Evolutionary conservation across 2,797 vertebrate species (phyloP).

Genomic region (Pangasius krempfi): DNA sequence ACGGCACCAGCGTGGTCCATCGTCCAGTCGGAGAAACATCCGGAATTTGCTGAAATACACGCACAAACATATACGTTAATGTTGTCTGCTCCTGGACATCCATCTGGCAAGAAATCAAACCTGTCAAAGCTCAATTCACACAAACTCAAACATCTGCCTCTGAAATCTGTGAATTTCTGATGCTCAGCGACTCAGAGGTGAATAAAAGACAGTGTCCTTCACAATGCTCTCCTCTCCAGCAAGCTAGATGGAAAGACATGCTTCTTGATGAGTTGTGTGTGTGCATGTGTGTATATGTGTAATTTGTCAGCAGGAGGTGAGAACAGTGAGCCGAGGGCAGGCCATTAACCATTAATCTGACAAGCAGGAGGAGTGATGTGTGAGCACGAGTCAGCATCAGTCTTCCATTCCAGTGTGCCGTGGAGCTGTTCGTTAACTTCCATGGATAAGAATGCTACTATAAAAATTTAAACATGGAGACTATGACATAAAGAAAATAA

Average conservation of each 20-base stretch:
- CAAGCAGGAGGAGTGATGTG: slow-evolving; percentile 20
- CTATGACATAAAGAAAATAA: too few species aligned
- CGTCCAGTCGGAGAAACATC: slow-evolving; percentile 97
- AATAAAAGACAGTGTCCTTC: neutral
- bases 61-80: neutral
- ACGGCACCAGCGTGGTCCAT: slow-evolving; percentile 95
- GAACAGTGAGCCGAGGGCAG: slow-evolving; percentile 29
- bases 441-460: neutral
- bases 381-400: slow-evolving; percentile 25
- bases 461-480: too few species aligned
- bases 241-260: slow-evolving; percentile 15
- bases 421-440: neutral
- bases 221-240: slow-evolving; percentile 1
- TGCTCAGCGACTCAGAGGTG: neutral
- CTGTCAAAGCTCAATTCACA: neutral
- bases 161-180: neutral
- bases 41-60: slow-evolving; percentile 90
- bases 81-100: neutral
- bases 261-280: slow-evolving; percentile 14
- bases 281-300: neutral
- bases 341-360: slow-evolving; percentile 50
- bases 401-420: neutral
- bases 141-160: neutral
- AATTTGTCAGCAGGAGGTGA: slow-evolving; percentile 52
- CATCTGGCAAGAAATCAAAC: neutral